A percentile compares a stretch with the other conserved stretches of the same genome.
phyloP scores from a whole-genome alignment of 2,888 invertebrate species.

The Trichopria drosophilae region DNA sequence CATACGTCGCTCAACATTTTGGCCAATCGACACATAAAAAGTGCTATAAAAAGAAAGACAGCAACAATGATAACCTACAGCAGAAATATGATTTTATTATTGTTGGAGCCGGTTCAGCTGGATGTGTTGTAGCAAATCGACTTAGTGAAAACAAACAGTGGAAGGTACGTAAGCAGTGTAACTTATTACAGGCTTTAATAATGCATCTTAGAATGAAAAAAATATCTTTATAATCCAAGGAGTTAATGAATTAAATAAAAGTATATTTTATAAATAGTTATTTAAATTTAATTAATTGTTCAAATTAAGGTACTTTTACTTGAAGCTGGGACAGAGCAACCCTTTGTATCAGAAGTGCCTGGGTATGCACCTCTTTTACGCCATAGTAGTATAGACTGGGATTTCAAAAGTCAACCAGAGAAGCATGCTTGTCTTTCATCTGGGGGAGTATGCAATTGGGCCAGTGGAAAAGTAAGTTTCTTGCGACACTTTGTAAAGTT shows the following conservation, averaged over 20 bases:
- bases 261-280: too few relatives aligned
- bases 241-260: too few relatives aligned
- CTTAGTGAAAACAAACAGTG: constrained; percentile 58
- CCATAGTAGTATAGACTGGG: constrained; percentile 67
- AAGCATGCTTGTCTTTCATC: constrained; percentile 66
- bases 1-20: neutral
- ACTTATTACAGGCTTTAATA: too few relatives aligned
- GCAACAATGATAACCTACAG: constrained; percentile 15
- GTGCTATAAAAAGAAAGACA: neutral
- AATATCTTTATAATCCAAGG: too few relatives aligned
- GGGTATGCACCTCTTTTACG: constrained; percentile 63
- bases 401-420: constrained; percentile 69
- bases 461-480: too few relatives aligned
- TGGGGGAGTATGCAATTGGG: too few relatives aligned
- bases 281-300: too few relatives aligned
- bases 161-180: constrained; percentile 56
- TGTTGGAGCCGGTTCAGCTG: constrained; percentile 61
- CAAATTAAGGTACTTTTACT: constrained; percentile 69
- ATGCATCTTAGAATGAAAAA: too few relatives aligned
- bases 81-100: constrained; percentile 50
- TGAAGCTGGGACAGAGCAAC: constrained; percentile 72
- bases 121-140: constrained; percentile 61
- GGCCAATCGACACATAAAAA: neutral
- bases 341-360: constrained; percentile 68
- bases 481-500: too few relatives aligned